Conservation (phyloP, 1,140 invertebrate species). For the Coelopa frigida region DNA sequence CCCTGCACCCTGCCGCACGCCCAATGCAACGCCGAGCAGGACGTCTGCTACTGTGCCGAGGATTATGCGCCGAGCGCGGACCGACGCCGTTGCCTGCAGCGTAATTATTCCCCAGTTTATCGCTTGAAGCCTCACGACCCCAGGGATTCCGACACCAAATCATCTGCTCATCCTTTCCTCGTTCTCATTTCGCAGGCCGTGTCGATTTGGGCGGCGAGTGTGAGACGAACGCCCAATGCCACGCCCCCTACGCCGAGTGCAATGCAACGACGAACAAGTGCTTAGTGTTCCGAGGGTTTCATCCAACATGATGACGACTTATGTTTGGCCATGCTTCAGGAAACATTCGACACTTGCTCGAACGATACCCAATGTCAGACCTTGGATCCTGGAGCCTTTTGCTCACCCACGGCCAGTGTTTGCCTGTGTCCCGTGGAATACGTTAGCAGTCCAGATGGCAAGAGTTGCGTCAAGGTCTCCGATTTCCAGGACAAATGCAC, state of each 20-base stretch:
- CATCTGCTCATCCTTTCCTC: too few species aligned
- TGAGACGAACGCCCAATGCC: slow-evolving; percentile 13
- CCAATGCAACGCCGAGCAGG: slow-evolving; percentile 17
- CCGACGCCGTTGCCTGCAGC: slow-evolving; percentile 22
- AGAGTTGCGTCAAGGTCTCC: slow-evolving; percentile 15
- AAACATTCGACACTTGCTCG: too few species aligned
- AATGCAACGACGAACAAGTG: too few species aligned
- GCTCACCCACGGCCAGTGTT: too few species aligned
- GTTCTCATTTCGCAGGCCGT: too few species aligned
- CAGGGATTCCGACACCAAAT: too few species aligned
- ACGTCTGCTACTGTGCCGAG: slow-evolving; percentile 24
- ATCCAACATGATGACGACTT: too few species aligned
- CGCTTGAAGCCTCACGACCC: too few species aligned
- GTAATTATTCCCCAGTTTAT: not conserved
- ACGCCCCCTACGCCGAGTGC: not conserved
- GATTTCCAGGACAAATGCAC: not conserved
- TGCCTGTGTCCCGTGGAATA: slow-evolving; percentile 19
- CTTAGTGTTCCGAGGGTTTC: too few species aligned
- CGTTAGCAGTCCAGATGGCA: slow-evolving; percentile 21
- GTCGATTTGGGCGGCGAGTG: slow-evolving; percentile 19
- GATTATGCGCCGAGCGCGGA: slow-evolving; percentile 25
- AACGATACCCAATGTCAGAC: slow-evolving; percentile 24
- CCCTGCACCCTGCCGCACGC: slow-evolving; percentile 22
- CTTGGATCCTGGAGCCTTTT: slow-evolving; percentile 21
- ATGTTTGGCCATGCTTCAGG: too few species aligned